Conservation (phyloP, 1,140 invertebrate species). For the Bradynema listronoti region DNA sequence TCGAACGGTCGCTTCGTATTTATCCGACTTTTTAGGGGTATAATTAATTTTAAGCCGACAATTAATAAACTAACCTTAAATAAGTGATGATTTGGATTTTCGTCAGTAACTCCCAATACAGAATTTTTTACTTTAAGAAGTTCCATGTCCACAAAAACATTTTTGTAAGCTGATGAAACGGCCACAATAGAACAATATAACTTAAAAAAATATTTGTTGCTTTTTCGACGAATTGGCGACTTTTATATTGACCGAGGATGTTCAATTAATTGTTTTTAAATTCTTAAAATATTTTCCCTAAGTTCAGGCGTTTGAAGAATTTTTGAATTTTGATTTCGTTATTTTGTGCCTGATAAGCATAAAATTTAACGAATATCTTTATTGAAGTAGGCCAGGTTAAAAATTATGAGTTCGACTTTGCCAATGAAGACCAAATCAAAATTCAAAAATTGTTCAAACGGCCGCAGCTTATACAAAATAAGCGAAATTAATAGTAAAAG, state of each 20-base stretch:
- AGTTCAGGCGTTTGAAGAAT: background rate
- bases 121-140: slow-evolving; percentile 16
- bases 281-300: background rate
- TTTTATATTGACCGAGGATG: too few relatives aligned
- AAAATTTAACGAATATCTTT: too few relatives aligned
- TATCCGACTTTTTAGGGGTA: background rate
- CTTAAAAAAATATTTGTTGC: background rate
- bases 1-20: background rate
- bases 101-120: slow-evolving; percentile 19
- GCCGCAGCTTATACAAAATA: too few relatives aligned
- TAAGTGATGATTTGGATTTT: slow-evolving; percentile 18
- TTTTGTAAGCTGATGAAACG: slow-evolving; percentile 10
- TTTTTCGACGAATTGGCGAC: too few relatives aligned
- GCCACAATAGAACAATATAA: slow-evolving; percentile 24
- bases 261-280: background rate
- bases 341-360: too few relatives aligned
- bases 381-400: too few relatives aligned
- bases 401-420: too few relatives aligned
- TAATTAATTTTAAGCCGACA: background rate
- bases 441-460: too few relatives aligned
- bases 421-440: too few relatives aligned
- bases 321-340: background rate
- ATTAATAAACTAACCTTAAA: background rate
- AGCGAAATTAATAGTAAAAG: slow-evolving; percentile 7
- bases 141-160: slow-evolving; percentile 23